These are phyloP conservation scores for Marcusenius ussheri DNA, from an alignment of 2,113 vertebrate genomes.

Conservation along the genomic window DNA sequence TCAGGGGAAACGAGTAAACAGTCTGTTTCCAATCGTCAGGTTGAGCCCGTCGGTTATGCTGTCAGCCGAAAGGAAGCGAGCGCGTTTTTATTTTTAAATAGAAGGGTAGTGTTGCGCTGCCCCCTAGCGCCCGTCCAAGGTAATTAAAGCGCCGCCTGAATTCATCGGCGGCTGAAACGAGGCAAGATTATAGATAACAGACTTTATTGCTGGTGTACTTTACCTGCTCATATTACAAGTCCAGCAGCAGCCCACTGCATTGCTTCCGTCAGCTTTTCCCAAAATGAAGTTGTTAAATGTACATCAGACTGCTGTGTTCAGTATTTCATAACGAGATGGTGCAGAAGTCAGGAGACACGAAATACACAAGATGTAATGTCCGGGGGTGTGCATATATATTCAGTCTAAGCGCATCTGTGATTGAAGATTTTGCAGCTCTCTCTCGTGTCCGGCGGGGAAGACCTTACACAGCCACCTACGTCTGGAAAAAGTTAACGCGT, in stretches of 20 bases:
- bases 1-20: not conserved
- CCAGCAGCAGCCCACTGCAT: not conserved
- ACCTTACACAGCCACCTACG: not conserved
- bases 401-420: not conserved
- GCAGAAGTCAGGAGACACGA: not conserved
- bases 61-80: not conserved
- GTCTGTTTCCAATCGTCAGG: constrained; percentile 11
- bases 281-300: not conserved
- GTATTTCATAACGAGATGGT: not conserved
- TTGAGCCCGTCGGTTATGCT: not conserved
- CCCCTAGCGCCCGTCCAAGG: constrained; percentile 33
- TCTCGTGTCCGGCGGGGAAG: not conserved
- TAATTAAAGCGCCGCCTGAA: not conserved
- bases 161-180: not conserved
- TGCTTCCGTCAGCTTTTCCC: not conserved
- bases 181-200: not conserved
- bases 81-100: too few species aligned
- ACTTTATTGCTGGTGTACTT: not conserved
- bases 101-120: constrained; percentile 23
- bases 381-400: not conserved
- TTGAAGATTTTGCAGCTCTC: not conserved
- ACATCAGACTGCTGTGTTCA: not conserved
- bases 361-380: not conserved
- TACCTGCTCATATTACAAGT: not conserved
- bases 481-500: not conserved